Conservation (phyloP, 2,113 vertebrate species). For the Lynx canadensis region DNA sequence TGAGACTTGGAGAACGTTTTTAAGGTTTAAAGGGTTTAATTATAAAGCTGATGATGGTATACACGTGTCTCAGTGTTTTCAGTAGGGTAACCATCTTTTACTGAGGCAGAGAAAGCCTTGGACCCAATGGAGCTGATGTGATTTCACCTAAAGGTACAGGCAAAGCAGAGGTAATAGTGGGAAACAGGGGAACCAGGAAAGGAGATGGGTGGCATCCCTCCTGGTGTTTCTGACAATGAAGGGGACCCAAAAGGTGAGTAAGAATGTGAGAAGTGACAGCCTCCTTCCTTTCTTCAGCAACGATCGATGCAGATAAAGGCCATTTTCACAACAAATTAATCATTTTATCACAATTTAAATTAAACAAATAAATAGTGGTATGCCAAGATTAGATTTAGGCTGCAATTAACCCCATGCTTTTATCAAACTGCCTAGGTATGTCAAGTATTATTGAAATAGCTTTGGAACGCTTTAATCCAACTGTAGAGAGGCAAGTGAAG, state of each 20-base stretch:
- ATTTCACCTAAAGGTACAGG: background rate
- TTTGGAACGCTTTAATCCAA: background rate
- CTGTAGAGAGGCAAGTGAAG: background rate
- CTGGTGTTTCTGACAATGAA: background rate
- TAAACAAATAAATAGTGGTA: constrained; percentile 16
- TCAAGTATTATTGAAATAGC: background rate
- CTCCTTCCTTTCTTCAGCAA: constrained; percentile 10
- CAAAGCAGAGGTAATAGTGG: background rate
- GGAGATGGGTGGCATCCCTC: background rate
- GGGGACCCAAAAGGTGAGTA: background rate
- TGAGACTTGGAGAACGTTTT: background rate
- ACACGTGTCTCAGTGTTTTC: background rate
- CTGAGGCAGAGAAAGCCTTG: background rate
- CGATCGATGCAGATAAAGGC: background rate
- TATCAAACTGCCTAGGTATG: background rate
- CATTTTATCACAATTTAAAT: background rate
- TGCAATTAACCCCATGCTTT: constrained; percentile 34
- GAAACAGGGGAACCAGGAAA: background rate
- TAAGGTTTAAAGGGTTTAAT: constrained; percentile 8
- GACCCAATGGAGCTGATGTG: background rate
- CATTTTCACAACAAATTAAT: background rate
- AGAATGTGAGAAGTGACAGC: background rate
- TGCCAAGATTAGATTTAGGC: background rate
- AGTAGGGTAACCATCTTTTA: background rate
- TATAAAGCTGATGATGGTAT: background rate